phyloP scores from a whole-genome alignment of 2,888 invertebrate species.

The Morpho achilles region DNA sequence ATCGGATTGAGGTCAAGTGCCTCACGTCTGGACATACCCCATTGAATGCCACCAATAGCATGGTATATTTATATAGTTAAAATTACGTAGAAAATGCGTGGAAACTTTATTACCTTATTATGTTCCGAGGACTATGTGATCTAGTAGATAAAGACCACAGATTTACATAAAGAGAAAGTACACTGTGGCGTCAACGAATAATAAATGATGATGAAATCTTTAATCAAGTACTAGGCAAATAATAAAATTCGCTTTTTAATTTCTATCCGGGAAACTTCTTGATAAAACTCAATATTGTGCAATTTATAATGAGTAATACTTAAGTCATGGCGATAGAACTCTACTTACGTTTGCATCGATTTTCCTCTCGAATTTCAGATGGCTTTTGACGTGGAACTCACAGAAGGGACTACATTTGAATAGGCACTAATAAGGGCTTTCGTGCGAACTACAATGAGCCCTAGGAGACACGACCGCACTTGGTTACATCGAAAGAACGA shows the following conservation, averaged over 20 bases:
- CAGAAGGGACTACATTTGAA: conserved; percentile 78
- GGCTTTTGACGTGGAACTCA: conserved; percentile 54
- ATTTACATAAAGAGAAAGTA: conserved; percentile 15
- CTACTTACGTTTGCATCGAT: conserved; percentile 73
- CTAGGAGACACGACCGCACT: conserved; percentile 66
- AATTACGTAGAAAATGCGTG: not conserved
- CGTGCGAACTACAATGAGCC: conserved; percentile 76
- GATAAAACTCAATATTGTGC: conserved; percentile 17
- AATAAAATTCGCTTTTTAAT: conserved; percentile 8
- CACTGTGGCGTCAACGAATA: too few relatives aligned
- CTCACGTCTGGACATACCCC: conserved; percentile 42
- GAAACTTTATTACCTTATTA: not conserved
- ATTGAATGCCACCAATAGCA: not conserved
- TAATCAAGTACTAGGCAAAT: not conserved
- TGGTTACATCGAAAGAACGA: conserved; percentile 68
- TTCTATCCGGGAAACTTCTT: conserved; percentile 12
- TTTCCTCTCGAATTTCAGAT: conserved; percentile 64
- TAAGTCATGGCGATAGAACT: conserved; percentile 3
- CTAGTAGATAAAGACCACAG: not conserved
- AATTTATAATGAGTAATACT: conserved; percentile 17
- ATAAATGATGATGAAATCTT: too few relatives aligned
- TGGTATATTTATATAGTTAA: not conserved
- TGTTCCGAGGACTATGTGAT: not conserved
- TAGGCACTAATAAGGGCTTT: conserved; percentile 72
- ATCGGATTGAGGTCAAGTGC: conserved; percentile 59